phyloP scores from a whole-genome alignment of 2,113 vertebrate genomes.

The Corvus moneduloides region DNA sequence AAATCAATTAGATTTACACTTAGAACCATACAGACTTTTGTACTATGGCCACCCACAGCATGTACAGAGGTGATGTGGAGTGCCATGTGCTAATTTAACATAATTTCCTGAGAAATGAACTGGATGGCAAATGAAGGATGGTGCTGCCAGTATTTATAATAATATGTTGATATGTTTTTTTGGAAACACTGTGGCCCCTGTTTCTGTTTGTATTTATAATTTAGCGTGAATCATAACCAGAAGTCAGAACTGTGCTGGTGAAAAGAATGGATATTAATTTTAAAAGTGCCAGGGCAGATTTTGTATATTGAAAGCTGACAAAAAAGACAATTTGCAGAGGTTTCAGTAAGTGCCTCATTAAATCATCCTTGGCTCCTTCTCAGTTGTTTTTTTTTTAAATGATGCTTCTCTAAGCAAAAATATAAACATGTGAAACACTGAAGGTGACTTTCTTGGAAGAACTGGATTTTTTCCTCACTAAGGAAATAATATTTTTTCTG shows the following conservation, averaged over 20 bases:
- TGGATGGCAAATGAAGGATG: neutral
- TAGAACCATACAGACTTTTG: neutral
- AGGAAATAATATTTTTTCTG: conserved; percentile 42
- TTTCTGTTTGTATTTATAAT: conserved; percentile 42
- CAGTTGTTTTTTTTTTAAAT: neutral
- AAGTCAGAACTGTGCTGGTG: conserved; percentile 28
- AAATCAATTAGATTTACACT: neutral
- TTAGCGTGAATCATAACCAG: conserved; percentile 36
- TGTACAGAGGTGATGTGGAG: neutral
- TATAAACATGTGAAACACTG: conserved; percentile 54
- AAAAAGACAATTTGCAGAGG: conserved; percentile 52
- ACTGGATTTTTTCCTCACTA: neutral
- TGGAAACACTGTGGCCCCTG: neutral
- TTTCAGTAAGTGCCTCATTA: conserved; percentile 44
- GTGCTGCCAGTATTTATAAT: neutral
- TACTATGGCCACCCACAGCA: neutral
- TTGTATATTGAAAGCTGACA: conserved; percentile 36
- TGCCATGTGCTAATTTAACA: neutral
- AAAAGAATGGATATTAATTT: conserved; percentile 45
- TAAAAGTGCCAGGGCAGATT: conserved; percentile 43
- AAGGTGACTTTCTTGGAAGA: conserved; percentile 68
- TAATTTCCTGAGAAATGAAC: neutral
- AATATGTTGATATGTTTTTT: neutral
- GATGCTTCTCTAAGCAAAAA: conserved; percentile 67
- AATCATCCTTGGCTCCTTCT: conserved; percentile 59